These are phyloP conservation scores for Burhinus bistriatus DNA, from an alignment of 2,113 vertebrate species.

Conservation along the genomic window DNA sequence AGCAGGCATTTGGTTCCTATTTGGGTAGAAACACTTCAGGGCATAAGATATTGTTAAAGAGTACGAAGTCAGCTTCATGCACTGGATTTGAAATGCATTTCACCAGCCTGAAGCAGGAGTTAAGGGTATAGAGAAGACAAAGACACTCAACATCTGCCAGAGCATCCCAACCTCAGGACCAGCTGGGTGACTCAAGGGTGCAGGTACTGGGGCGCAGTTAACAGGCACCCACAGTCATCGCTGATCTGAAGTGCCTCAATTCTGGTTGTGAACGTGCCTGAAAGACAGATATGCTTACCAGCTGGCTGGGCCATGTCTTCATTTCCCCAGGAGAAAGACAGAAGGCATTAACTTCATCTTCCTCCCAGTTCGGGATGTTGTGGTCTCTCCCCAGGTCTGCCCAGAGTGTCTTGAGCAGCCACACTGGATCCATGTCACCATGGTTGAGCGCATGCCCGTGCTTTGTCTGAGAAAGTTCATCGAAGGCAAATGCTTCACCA, in stretches of 20 bases:
- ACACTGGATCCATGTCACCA: rapidly evolving
- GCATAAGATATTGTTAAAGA: background rate
- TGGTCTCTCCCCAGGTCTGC: background rate
- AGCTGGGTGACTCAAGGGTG: background rate
- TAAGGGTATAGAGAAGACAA: background rate
- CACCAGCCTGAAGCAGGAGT: background rate
- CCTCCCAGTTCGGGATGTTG: background rate
- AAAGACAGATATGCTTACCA: background rate
- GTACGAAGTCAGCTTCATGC: background rate
- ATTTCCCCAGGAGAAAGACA: background rate
- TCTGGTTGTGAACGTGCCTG: background rate
- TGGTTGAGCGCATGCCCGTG: rapidly evolving
- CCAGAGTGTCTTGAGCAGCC: rapidly evolving
- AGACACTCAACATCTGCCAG: background rate
- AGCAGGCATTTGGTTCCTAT: background rate
- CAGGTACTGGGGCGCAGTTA: background rate
- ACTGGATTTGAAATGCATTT: background rate
- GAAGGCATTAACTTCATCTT: background rate
- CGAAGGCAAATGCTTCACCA: background rate
- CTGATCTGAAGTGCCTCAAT: background rate
- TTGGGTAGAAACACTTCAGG: background rate
- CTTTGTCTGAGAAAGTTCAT: background rate
- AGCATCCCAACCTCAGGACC: background rate
- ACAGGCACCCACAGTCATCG: background rate
- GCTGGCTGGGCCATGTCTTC: rapidly evolving